Evolutionary conservation across 1,140 invertebrate species (phyloP).

Genomic region (Lethocerus indicus): DNA sequence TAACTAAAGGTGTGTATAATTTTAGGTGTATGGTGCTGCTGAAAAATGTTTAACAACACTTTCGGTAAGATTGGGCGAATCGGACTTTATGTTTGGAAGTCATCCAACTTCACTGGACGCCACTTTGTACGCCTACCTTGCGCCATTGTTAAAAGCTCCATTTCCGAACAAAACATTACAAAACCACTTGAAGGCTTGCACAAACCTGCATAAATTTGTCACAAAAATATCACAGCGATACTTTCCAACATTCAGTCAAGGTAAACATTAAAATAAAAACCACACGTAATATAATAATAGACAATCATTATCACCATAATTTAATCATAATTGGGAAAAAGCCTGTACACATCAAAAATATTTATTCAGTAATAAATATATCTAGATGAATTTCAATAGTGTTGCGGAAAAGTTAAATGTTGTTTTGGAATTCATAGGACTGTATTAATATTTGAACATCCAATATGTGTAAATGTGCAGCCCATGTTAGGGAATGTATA

Average conservation of each 20-base stretch:
- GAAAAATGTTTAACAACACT: conserved; percentile 67
- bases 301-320: too few species aligned
- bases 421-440: too few species aligned
- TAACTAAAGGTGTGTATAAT: conserved; percentile 10
- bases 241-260: conserved; percentile 36
- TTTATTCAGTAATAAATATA: too few species aligned
- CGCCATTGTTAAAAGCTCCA: conserved; percentile 68
- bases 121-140: conserved; percentile 73
- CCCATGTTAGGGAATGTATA: too few species aligned
- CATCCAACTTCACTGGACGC: conserved; percentile 74
- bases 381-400: too few species aligned
- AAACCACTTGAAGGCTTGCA: conserved; percentile 58
- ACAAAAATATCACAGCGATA: conserved; percentile 58
- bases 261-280: too few species aligned
- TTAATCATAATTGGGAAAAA: too few species aligned
- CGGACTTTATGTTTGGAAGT: conserved; percentile 70
- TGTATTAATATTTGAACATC: too few species aligned
- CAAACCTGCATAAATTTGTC: conserved; percentile 59
- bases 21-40: conserved; percentile 53
- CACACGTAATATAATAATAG: too few species aligned
- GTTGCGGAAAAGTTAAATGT: too few species aligned
- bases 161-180: conserved; percentile 57
- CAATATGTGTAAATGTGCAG: too few species aligned
- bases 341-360: too few species aligned
- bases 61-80: conserved; percentile 60